Conservation (phyloP, 2,113 vertebrate species). For the Pomatorhinus ruficollis region DNA sequence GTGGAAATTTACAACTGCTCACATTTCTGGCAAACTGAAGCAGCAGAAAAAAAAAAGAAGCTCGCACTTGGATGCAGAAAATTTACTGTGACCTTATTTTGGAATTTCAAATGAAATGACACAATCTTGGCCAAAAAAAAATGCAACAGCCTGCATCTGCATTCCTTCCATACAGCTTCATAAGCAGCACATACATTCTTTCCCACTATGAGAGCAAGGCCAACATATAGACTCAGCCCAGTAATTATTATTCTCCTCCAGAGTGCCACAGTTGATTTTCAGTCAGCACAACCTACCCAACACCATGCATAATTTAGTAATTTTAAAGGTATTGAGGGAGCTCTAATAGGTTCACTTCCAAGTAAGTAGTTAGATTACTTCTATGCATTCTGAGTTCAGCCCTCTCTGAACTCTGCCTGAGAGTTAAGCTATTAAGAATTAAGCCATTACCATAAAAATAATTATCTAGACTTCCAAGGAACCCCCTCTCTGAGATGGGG, state of each 20-base stretch:
- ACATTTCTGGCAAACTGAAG: background rate
- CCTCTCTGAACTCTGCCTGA: background rate
- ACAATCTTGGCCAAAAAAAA: background rate
- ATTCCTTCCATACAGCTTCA: conserved; percentile 4
- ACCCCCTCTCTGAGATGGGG: background rate
- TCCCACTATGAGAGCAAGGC: background rate
- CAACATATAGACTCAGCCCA: background rate
- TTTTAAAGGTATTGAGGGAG: background rate
- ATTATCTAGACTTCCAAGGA: background rate
- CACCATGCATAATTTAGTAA: background rate
- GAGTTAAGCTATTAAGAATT: background rate
- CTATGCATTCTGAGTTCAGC: background rate
- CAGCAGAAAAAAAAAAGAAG: background rate
- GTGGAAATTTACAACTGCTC: background rate
- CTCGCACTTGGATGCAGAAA: background rate
- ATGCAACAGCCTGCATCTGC: background rate
- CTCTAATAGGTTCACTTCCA: background rate
- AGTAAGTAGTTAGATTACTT: background rate
- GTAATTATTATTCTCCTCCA: background rate
- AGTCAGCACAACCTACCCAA: background rate
- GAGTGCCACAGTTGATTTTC: background rate
- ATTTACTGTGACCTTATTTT: background rate
- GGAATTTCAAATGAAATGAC: background rate
- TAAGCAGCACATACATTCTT: background rate
- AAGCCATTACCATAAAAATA: background rate